phyloP scores from a whole-genome alignment of 1,140 invertebrate species.

The Magallana ariakensis region DNA sequence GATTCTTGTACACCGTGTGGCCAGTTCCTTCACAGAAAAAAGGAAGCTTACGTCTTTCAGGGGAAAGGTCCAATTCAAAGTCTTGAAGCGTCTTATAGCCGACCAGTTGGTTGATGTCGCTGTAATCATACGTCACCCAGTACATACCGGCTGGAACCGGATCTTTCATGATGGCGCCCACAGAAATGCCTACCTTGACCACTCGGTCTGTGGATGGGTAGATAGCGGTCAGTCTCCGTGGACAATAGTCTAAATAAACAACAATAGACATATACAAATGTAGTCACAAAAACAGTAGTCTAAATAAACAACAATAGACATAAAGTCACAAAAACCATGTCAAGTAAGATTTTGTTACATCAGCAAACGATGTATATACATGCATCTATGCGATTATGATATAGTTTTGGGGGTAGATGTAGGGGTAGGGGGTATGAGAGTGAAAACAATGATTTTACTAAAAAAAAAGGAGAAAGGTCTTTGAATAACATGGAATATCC shows the following conservation, averaged over 20 bases:
- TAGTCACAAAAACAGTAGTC: too few species aligned
- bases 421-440: too few species aligned
- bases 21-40: constrained; percentile 74
- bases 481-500: too few species aligned
- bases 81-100: constrained; percentile 49
- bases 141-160: constrained; percentile 60
- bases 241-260: constrained; percentile 63
- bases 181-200: constrained; percentile 51
- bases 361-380: not conserved
- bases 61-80: constrained; percentile 37
- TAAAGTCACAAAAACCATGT: too few species aligned
- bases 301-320: too few species aligned
- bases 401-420: not conserved
- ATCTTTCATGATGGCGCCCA: constrained; percentile 63
- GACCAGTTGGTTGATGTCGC: constrained; percentile 60
- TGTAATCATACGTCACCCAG: constrained; percentile 64
- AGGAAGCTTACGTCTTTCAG: constrained; percentile 62
- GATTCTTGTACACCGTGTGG: constrained; percentile 69
- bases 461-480: too few species aligned
- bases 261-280: too few species aligned
- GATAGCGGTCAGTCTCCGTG: constrained; percentile 58
- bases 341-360: too few species aligned
- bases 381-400: not conserved
- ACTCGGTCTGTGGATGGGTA: constrained; percentile 44
- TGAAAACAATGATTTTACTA: too few species aligned